A percentile compares a stretch with the other conserved stretches of the same genome.
Evolutionary conservation across 2,113 vertebrate genomes (phyloP).

Genomic region (Odontesthes bonariensis): DNA sequence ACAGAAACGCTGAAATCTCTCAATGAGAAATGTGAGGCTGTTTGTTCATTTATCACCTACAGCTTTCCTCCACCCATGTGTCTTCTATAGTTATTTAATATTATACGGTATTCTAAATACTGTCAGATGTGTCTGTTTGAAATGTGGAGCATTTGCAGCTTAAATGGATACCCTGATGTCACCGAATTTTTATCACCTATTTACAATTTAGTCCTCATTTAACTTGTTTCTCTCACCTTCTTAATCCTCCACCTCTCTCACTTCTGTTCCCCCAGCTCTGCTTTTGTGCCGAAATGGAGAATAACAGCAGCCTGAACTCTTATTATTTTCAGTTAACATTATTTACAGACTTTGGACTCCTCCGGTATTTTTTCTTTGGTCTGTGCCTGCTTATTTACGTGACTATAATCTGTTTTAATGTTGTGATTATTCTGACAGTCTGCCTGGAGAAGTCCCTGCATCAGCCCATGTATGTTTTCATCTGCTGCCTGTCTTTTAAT

Average conservation of each 20-base stretch:
- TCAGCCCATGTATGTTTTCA: conserved; percentile 51
- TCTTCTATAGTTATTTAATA: no score
- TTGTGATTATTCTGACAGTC: conserved; percentile 26
- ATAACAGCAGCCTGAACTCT: conserved; percentile 10
- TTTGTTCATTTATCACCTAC: no score
- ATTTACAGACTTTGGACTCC: conserved; percentile 5
- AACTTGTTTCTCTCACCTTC: not conserved
- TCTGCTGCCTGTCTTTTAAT: conserved; percentile 48
- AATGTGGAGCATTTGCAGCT: no score
- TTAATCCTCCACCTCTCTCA: no score
- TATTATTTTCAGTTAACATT: conserved; percentile 33
- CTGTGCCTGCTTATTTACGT: conserved; percentile 37
- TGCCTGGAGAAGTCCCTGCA: conserved; percentile 41
- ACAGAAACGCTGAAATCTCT: no score
- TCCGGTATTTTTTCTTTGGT: conserved; percentile 32
- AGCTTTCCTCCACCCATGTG: no score
- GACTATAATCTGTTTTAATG: conserved; percentile 24
- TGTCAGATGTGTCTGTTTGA: no score
- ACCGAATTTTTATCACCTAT: no score
- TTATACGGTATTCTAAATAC: no score
- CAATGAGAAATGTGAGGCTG: no score
- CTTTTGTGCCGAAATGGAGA: conserved; percentile 23
- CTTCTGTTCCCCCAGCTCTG: not conserved
- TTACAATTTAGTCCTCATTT: not conserved
- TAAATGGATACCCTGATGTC: no score